These are phyloP conservation scores for Heteromormyrus szaboi DNA, from an alignment of 2,797 vertebrate genomes.

Conservation along the genomic window DNA sequence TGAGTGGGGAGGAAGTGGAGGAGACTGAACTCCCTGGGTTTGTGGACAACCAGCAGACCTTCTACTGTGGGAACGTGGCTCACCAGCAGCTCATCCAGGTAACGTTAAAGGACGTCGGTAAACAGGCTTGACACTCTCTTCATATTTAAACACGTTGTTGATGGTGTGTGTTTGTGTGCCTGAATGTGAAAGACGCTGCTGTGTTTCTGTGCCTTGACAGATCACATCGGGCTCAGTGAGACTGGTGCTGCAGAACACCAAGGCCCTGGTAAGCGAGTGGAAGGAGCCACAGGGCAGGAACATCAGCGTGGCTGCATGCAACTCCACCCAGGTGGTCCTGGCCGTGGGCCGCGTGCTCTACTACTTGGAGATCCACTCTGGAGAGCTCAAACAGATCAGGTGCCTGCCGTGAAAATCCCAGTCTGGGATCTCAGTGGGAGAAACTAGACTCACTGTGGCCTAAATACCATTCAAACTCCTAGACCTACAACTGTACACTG, in stretches of 20 bases:
- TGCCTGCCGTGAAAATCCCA: constrained; percentile 35
- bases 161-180: neutral
- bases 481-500: neutral
- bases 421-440: neutral
- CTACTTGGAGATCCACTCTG: constrained; percentile 88
- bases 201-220: constrained; percentile 48
- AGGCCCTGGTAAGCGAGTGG: constrained; percentile 91
- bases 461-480: neutral
- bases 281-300: constrained; percentile 96
- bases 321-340: constrained; percentile 91
- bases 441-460: neutral
- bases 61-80: constrained; percentile 93
- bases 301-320: constrained; percentile 96
- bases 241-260: constrained; percentile 89
- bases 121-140: neutral
- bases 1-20: constrained; percentile 94
- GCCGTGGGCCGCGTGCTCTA: constrained; percentile 89
- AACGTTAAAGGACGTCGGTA: neutral
- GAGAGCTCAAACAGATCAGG: constrained; percentile 95
- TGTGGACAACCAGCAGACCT: constrained; percentile 95
- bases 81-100: constrained; percentile 96
- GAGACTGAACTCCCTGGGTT: constrained; percentile 94
- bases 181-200: neutral
- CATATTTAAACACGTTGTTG: neutral
- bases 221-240: constrained; percentile 94